Percentiles rank a stretch among this genome's conserved stretches.
Conservation (phyloP, 2,113 vertebrate genomes). For the Orientallactaga bullata region DNA sequence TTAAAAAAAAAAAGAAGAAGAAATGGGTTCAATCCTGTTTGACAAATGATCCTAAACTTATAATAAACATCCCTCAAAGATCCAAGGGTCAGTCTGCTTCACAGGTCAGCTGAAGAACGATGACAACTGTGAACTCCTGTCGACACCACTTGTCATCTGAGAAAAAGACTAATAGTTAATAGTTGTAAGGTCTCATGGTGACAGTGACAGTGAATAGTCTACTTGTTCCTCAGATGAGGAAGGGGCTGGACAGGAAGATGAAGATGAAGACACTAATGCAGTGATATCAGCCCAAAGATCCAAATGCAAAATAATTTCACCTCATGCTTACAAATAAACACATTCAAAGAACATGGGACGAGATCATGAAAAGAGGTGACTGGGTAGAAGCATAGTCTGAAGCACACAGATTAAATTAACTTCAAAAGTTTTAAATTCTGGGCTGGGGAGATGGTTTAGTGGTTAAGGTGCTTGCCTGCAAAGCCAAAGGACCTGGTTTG, state of each 20-base stretch:
- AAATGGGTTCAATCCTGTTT: conserved; percentile 78
- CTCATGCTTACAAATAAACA: conserved; percentile 62
- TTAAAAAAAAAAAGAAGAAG: conserved; percentile 85
- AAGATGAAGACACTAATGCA: conserved; percentile 49
- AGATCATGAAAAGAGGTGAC: conserved; percentile 76
- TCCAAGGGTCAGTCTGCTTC: conserved; percentile 79
- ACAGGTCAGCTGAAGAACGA: conserved; percentile 83
- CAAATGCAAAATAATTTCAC: conserved; percentile 34
- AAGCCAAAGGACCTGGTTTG: too few relatives aligned
- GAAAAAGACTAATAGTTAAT: conserved; percentile 90
- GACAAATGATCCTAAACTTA: conserved; percentile 81
- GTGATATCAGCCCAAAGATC: conserved; percentile 6
- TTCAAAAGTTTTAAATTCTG: too few relatives aligned
- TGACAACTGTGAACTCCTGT: conserved; percentile 91
- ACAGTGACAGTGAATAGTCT: conserved; percentile 78
- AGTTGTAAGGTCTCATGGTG: conserved; percentile 62
- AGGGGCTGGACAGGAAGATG: conserved; percentile 12
- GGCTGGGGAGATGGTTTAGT: too few relatives aligned
- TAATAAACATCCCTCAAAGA: conserved; percentile 84
- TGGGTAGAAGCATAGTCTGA: conserved; percentile 92
- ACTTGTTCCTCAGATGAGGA: conserved; percentile 73
- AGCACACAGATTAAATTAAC: too few relatives aligned
- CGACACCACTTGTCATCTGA: conserved; percentile 91
- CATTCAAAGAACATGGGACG: conserved; percentile 70
- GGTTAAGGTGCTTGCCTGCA: too few relatives aligned